These are phyloP conservation scores for Drosophila bocqueti DNA, from an alignment of 1,140 invertebrate genomes.

Conservation along the genomic window DNA sequence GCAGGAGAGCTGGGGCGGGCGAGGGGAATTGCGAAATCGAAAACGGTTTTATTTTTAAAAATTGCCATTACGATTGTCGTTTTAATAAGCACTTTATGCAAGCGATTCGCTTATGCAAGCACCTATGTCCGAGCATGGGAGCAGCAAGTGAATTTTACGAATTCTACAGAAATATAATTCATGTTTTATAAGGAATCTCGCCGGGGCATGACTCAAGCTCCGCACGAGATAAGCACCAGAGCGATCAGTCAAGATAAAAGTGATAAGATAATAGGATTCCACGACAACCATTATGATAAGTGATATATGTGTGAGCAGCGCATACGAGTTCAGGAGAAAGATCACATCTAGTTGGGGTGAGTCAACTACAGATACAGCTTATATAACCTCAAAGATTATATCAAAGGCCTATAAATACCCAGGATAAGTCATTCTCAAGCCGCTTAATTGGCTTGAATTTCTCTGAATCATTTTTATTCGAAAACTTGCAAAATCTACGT, in stretches of 20 bases:
- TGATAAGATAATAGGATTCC: conserved; percentile 45
- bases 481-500: conserved; percentile 24
- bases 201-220: conserved; percentile 28
- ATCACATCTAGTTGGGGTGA: conserved; percentile 24
- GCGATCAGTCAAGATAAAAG: conserved; percentile 47
- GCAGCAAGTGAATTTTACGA: conserved; percentile 21
- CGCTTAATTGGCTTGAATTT: conserved; percentile 36
- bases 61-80: conserved; percentile 75
- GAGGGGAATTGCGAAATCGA: conserved; percentile 64
- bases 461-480: conserved; percentile 22
- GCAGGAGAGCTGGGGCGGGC: neutral
- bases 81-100: conserved; percentile 77
- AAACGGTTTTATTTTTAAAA: conserved; percentile 74
- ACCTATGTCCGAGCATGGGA: conserved; percentile 43
- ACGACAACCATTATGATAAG: conserved; percentile 46
- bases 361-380: conserved; percentile 15
- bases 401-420: conserved; percentile 6
- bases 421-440: conserved; percentile 19
- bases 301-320: conserved; percentile 4
- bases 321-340: conserved; percentile 13
- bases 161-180: conserved; percentile 19
- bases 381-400: neutral
- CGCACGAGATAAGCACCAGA: conserved; percentile 27
- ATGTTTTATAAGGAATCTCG: conserved; percentile 27
- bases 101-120: conserved; percentile 72